Percentiles rank a stretch among this genome's conserved stretches.
Evolutionary conservation across 1,140 invertebrate species (phyloP).

Genomic region (Drosophila kurseongensis): DNA sequence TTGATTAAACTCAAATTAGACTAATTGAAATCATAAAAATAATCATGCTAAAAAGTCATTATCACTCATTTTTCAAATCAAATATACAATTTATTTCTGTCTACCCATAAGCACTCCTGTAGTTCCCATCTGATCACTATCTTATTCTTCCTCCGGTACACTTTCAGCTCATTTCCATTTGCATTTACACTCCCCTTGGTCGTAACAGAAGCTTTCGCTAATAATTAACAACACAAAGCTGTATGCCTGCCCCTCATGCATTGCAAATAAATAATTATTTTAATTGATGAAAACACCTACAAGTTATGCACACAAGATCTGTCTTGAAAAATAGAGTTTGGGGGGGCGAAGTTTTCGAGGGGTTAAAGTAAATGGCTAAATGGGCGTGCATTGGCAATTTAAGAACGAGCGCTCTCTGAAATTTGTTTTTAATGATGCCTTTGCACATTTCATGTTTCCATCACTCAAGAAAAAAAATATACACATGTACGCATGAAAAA

Average conservation of each 20-base stretch:
- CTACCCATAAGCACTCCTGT: background rate
- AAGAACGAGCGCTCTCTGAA: constrained; percentile 65
- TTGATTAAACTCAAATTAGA: background rate
- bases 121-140: constrained; percentile 9
- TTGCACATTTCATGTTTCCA: constrained; percentile 72
- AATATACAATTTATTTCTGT: background rate
- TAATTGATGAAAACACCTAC: constrained; percentile 81
- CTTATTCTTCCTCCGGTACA: background rate
- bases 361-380: constrained; percentile 2
- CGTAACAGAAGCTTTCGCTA: constrained; percentile 39
- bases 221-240: constrained; percentile 36
- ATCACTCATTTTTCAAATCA: background rate
- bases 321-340: constrained; percentile 3
- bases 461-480: constrained; percentile 44
- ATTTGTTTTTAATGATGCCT: constrained; percentile 80
- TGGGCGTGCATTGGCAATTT: constrained; percentile 67
- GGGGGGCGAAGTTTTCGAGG: background rate
- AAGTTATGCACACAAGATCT: constrained; percentile 46
- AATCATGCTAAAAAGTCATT: background rate
- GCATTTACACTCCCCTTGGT: constrained; percentile 42
- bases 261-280: constrained; percentile 79
- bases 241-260: constrained; percentile 40
- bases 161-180: constrained; percentile 32
- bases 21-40: background rate
- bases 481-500: background rate